Evolutionary conservation across 2,797 vertebrate genomes (phyloP).

Genomic region (Paedocypris micromegethes): DNA sequence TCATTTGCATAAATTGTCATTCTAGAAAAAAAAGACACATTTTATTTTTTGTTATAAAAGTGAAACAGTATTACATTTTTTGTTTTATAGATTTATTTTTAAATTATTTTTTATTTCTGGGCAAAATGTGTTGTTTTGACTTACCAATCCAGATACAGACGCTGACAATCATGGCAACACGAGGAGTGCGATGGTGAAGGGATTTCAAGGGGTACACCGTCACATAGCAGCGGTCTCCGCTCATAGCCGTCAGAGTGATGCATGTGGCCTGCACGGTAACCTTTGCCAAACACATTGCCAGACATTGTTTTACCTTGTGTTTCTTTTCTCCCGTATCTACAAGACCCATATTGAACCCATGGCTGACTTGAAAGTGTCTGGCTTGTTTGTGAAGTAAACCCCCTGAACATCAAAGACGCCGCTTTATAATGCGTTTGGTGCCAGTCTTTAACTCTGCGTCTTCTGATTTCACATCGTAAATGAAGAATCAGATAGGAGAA

Average conservation of each 20-base stretch:
- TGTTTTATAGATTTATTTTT: no score
- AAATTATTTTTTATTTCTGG: no score
- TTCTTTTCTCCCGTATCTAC: constrained; percentile 16
- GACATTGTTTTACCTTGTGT: constrained; percentile 5
- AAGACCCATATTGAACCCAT: not conserved
- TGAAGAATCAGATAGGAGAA: constrained; percentile 21
- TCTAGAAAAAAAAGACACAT: no score
- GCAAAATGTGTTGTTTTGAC: constrained; percentile 4
- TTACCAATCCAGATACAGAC: constrained; percentile 77
- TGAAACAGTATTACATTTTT: no score
- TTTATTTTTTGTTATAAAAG: no score
- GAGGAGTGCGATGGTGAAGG: constrained; percentile 72
- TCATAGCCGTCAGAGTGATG: constrained; percentile 79
- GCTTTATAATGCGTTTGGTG: constrained; percentile 2
- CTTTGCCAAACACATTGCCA: constrained; percentile 48
- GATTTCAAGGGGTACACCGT: constrained; percentile 77
- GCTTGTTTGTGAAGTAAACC: constrained; percentile 7
- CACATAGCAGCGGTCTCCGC: constrained; percentile 75
- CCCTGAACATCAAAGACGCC: constrained; percentile 9
- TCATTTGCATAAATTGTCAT: no score
- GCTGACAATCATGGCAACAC: constrained; percentile 74
- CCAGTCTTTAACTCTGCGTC: not conserved
- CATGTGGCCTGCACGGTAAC: constrained; percentile 79
- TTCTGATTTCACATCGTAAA: constrained; percentile 30
- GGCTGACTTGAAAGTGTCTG: not conserved